Conservation (phyloP, 2,888 invertebrate species). For the Oxyscelio sp. region DNA sequence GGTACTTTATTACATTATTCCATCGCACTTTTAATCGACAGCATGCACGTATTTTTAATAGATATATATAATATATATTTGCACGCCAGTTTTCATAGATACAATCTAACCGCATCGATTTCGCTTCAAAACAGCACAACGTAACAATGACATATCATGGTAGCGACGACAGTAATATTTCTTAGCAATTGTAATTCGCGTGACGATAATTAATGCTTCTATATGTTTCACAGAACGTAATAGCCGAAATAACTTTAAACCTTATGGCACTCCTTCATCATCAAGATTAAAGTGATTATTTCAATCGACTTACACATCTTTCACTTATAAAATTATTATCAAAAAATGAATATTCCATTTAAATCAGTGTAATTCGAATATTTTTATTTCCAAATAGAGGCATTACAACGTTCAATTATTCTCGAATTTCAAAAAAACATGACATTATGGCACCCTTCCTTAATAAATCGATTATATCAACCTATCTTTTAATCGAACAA, state of each 20-base stretch:
- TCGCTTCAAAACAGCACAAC: constrained; percentile 55
- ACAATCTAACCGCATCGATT: constrained; percentile 61
- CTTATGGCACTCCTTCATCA: background rate
- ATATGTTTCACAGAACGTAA: constrained; percentile 1
- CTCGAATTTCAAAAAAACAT: constrained; percentile 17
- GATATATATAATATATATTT: constrained; percentile 58
- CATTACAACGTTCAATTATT: constrained; percentile 24
- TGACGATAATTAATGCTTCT: constrained; percentile 28
- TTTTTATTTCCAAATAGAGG: constrained; percentile 40
- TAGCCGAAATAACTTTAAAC: constrained; percentile 1
- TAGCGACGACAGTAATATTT: constrained; percentile 63
- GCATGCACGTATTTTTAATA: constrained; percentile 29
- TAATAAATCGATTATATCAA: constrained; percentile 38
- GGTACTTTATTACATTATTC: no score
- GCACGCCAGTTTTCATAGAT: constrained; percentile 47
- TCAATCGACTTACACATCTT: constrained; percentile 14
- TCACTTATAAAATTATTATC: background rate
- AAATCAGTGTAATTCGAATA: constrained; percentile 31
- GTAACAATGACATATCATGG: constrained; percentile 67
- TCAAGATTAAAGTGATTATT: constrained; percentile 28
- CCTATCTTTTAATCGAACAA: constrained; percentile 29
- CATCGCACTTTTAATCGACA: constrained; percentile 58
- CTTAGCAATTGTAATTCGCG: constrained; percentile 48
- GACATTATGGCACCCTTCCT: constrained; percentile 53
- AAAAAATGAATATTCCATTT: constrained; percentile 10